Evolutionary conservation across 2,113 vertebrate genomes (phyloP), one percentile per base, ranked within the genome.

Genomic region (Fulmarus glacialis): DNA sequence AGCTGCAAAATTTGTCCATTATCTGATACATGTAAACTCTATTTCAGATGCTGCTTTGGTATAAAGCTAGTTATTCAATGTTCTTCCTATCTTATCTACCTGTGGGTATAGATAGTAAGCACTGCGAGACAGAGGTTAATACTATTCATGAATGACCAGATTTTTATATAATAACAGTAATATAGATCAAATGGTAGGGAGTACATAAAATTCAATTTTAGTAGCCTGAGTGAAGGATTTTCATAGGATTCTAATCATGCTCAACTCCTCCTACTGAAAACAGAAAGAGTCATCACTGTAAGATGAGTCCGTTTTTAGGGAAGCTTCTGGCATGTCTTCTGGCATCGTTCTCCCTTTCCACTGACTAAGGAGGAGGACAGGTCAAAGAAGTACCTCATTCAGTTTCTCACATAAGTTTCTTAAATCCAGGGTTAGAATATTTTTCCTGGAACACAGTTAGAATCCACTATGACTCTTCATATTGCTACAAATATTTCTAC

Each of bases 331-430:
- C 43, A 70, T 30, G 6, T 42, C 21, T 74, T 67, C 24, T 68
- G 53, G 3, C 21, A 42, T 70, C 0, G 0, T 14, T n/a, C 6
- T 38, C 9, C 48, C 22, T 73, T 74, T 67, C 47, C 27, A n/a
- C 20, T 52, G 38, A 38, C 36, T 58, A 6, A 18, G 22, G n/a
- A 74, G 60, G 27, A 80, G 3, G 6, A 85, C 6, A 63, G 7
- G 32, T 63, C 48, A 75, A 79, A 83, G n/a, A 80, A 63, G 18
- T 27, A 23, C 18, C 6, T 75, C 22, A 40, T 50, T 19, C 9
- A 40, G 14, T 48, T 36, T 73, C 60, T 73, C 34, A 29, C 6
- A 22, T 24, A 48, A 60, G 4, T 36, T 73, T 73, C 29, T 66
- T n/a, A 68, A 60, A 60, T 42, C n/a, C 9, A 62, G 12, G 5